Conservation (phyloP, 2,113 vertebrate genomes). For the Astur gentilis region DNA sequence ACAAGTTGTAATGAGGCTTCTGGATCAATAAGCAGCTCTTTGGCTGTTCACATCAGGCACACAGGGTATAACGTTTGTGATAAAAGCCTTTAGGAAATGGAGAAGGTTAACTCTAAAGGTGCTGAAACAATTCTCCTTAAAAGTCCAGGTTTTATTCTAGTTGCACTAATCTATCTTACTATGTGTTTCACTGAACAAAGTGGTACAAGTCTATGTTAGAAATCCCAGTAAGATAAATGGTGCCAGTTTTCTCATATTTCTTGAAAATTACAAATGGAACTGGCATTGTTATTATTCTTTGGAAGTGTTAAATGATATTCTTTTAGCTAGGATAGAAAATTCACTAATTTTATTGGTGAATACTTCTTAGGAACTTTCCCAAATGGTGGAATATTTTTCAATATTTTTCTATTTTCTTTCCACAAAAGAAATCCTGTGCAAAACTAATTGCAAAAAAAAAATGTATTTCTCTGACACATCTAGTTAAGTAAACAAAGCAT, state of each 20-base stretch:
- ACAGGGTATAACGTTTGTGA: neutral
- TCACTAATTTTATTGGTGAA: neutral
- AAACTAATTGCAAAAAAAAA: neutral
- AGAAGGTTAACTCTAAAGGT: slow-evolving; percentile 27
- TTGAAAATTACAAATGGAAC: neutral
- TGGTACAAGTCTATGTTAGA: neutral
- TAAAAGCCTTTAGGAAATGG: neutral
- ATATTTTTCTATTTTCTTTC: neutral
- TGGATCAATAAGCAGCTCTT: slow-evolving; percentile 63
- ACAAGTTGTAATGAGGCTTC: slow-evolving; percentile 65
- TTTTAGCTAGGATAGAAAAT: neutral
- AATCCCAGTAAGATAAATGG: neutral
- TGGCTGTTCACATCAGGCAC: slow-evolving; percentile 30
- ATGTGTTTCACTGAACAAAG: neutral
- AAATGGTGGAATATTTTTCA: neutral
- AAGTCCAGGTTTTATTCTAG: neutral
- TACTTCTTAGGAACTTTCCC: neutral
- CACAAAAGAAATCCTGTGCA: accelerated
- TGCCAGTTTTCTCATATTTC: neutral
- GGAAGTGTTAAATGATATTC: neutral
- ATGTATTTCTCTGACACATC: neutral
- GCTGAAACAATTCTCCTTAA: neutral
- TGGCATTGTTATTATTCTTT: neutral
- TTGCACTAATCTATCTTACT: neutral
- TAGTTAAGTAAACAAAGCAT: neutral